Percentiles rank a stretch among this genome's conserved stretches.
phyloP scores from a whole-genome alignment of 2,113 vertebrate genomes.

The Heteronetta atricapilla region DNA sequence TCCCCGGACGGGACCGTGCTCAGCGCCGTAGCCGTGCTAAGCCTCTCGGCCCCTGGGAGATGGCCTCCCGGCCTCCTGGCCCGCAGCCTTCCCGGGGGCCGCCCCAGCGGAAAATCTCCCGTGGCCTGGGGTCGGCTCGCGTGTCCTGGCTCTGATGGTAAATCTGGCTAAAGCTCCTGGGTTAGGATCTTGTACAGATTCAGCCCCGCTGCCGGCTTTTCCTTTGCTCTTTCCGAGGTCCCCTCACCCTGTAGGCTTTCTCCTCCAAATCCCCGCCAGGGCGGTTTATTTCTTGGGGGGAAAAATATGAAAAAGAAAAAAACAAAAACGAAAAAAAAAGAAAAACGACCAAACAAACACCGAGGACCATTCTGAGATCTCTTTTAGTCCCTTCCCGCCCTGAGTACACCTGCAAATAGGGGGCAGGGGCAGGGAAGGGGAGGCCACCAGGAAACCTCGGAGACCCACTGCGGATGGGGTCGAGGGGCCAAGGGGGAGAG shows the following conservation, averaged over 20 bases:
- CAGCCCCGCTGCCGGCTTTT: neutral
- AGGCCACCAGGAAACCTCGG: neutral
- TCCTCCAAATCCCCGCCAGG: neutral
- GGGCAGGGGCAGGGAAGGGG: neutral
- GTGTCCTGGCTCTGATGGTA: neutral
- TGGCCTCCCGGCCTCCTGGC: neutral
- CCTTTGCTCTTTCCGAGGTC: rapidly evolving
- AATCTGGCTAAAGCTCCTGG: neutral
- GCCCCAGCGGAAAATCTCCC: neutral
- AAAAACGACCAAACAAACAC: neutral
- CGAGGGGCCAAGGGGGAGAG: no score
- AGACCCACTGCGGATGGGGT: neutral
- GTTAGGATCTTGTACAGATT: neutral
- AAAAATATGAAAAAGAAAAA: no score
- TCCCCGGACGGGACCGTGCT: no score
- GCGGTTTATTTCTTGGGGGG: rapidly evolving
- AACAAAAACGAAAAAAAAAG: rapidly evolving
- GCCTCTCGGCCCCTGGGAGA: neutral
- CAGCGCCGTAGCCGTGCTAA: neutral
- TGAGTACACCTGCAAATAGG: constrained; percentile 17
- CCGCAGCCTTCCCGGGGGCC: neutral
- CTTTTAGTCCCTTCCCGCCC: neutral
- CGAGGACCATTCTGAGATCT: neutral
- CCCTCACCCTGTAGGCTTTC: neutral
- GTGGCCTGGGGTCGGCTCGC: neutral